Conservation (phyloP, 2,797 vertebrate genomes). For the Typhlichthys subterraneus region DNA sequence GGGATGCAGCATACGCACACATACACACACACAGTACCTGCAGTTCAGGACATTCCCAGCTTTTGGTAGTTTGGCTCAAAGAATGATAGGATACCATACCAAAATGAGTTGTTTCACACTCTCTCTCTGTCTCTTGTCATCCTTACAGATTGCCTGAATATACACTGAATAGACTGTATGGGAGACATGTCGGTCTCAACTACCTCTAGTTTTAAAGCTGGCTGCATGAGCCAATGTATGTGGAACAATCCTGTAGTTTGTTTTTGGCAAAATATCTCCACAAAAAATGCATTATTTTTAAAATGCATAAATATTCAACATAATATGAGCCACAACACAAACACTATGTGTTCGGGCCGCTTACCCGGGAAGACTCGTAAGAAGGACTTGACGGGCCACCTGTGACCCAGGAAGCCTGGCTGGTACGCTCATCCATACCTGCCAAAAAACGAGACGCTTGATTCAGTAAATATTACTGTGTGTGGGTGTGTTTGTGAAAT, state of each 20-base stretch:
- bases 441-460: conserved; percentile 70
- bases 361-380: conserved; percentile 94
- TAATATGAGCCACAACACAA: conserved; percentile 16
- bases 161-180: not conserved
- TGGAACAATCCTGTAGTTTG: not conserved
- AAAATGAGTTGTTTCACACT: not conserved
- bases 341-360: conserved; percentile 55
- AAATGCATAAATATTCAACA: too few relatives aligned
- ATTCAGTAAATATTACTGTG: conserved; percentile 52
- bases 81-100: not conserved
- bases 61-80: not conserved
- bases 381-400: conserved; percentile 92
- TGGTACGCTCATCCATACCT: conserved; percentile 95
- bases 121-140: not conserved
- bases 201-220: not conserved
- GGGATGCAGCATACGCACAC: not conserved
- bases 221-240: not conserved
- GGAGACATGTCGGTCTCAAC: not conserved
- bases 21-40: not conserved
- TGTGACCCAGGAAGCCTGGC: conserved; percentile 89
- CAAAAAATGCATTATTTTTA: too few relatives aligned
- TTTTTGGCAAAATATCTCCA: not conserved
- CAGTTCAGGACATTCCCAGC: not conserved
- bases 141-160: not conserved
- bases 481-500: not conserved